These are phyloP conservation scores for Zapornia atra DNA, from an alignment of 2,113 vertebrate species.

Conservation along the genomic window DNA sequence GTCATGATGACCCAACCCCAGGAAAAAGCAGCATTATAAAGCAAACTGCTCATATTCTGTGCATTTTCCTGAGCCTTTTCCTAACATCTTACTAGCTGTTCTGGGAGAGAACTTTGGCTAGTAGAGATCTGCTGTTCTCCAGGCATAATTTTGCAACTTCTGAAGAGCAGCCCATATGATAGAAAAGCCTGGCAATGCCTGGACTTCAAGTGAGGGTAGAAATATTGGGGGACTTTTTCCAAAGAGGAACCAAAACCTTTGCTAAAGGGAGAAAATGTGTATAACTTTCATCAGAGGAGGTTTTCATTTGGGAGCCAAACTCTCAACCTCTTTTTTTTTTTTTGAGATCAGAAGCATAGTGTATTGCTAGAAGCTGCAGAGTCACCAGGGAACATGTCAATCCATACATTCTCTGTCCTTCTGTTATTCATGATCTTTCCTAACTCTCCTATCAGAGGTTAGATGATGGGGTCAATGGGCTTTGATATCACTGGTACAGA, in stretches of 20 bases:
- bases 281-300: background rate
- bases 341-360: background rate
- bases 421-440: background rate
- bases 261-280: background rate
- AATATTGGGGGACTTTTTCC: background rate
- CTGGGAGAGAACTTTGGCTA: background rate
- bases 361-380: background rate
- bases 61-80: background rate
- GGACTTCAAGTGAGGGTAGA: background rate
- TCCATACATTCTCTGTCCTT: background rate
- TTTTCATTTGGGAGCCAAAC: background rate
- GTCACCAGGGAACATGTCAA: background rate
- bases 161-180: background rate
- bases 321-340: background rate
- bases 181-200: background rate
- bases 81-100: background rate
- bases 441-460: background rate
- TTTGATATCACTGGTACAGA: background rate
- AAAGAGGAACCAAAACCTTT: background rate
- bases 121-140: background rate
- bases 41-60: background rate
- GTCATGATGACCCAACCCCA: background rate
- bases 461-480: background rate
- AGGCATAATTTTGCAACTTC: background rate
- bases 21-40: background rate